Conservation (phyloP, 2,888 invertebrate genomes). For the Adela reaumurella region DNA sequence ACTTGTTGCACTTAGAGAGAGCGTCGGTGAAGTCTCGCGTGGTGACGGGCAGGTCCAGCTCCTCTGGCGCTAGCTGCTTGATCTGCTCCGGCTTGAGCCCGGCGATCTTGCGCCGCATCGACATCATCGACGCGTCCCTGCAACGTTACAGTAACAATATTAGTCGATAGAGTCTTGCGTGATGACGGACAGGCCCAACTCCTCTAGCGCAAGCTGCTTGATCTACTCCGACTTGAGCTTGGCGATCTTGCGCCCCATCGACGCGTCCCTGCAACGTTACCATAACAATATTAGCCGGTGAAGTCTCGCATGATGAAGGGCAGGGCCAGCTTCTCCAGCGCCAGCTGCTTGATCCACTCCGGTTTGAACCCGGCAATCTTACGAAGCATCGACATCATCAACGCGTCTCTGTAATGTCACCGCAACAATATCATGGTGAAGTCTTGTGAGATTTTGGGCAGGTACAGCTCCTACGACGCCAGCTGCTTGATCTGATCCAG, state of each 20-base stretch:
- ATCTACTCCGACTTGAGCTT: slow-evolving; percentile 94
- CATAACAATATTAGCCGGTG: no score
- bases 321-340: slow-evolving; percentile 91
- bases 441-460: slow-evolving; percentile 89
- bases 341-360: slow-evolving; percentile 90
- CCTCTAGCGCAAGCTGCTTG: slow-evolving; percentile 88
- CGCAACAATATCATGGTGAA: no score
- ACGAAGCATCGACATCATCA: slow-evolving; percentile 91
- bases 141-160: no score
- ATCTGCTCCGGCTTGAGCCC: slow-evolving; percentile 94
- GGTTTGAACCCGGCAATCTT: slow-evolving; percentile 91
- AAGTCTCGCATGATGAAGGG: slow-evolving; percentile 93
- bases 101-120: slow-evolving; percentile 91
- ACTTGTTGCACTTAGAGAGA: slow-evolving; percentile 92
- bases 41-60: slow-evolving; percentile 91
- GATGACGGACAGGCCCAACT: slow-evolving; percentile 91
- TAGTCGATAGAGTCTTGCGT: slow-evolving; percentile 86
- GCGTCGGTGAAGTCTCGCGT: slow-evolving; percentile 90
- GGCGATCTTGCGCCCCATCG: slow-evolving; percentile 91
- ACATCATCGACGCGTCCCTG: slow-evolving; percentile 99
- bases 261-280: slow-evolving; percentile 79
- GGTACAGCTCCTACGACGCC: slow-evolving; percentile 90
- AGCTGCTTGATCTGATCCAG: slow-evolving; percentile 93
- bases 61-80: slow-evolving; percentile 88
- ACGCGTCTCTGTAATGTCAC: slow-evolving; percentile 79